Evolutionary conservation across 2,797 vertebrate species (phyloP).

Genomic region (Rhinoraja longicauda): DNA sequence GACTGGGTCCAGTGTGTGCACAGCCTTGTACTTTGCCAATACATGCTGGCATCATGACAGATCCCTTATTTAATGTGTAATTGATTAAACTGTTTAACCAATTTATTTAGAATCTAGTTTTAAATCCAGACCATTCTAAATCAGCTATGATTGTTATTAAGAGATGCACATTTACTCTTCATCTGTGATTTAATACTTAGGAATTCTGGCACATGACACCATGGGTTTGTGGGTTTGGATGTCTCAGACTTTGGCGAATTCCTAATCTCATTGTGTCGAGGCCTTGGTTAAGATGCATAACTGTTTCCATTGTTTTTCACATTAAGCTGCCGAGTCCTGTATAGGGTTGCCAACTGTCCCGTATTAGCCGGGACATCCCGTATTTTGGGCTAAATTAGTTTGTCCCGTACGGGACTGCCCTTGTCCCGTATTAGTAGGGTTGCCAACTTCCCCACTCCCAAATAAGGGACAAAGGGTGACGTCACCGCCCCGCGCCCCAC

Average conservation of each 20-base stretch:
- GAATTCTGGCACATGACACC: neutral
- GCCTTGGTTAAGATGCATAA: neutral
- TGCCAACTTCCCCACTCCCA: no score
- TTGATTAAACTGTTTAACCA: constrained; percentile 33
- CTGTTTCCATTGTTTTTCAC: neutral
- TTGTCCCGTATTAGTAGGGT: no score
- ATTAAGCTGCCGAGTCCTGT: no score
- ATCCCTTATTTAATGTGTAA: constrained; percentile 33
- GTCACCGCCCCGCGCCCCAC: no score
- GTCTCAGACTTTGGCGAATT: neutral
- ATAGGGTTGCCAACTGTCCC: no score
- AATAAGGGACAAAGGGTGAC: no score
- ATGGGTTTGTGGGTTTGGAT: neutral
- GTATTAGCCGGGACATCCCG: no score
- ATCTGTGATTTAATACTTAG: neutral
- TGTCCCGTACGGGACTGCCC: no score
- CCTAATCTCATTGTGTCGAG: neutral
- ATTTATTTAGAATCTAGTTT: constrained; percentile 30
- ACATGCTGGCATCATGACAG: constrained; percentile 26
- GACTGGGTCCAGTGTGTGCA: constrained; percentile 26
- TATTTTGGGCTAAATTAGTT: no score
- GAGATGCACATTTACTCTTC: neutral
- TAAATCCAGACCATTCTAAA: constrained; percentile 6
- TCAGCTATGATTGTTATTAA: constrained; percentile 10
- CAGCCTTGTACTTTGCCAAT: constrained; percentile 2